phyloP scores from a whole-genome alignment of 1,140 invertebrate genomes.

The Tribolium castaneum region DNA sequence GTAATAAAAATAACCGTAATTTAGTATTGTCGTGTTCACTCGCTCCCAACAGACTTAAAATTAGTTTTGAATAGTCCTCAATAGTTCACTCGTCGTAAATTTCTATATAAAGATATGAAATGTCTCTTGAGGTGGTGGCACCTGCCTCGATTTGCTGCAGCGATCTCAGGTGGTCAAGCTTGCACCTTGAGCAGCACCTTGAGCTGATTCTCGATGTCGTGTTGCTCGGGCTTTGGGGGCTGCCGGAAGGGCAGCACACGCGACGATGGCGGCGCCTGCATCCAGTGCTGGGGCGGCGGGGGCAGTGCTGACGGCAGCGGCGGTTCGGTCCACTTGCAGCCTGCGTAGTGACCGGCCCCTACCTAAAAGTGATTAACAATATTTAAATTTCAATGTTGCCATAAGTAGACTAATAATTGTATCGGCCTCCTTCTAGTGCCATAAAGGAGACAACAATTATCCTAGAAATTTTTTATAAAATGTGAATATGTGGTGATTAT shows the following conservation, averaged over 20 bases:
- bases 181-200: slow-evolving; percentile 68
- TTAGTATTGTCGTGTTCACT: slow-evolving; percentile 64
- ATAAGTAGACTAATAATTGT: no score
- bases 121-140: slow-evolving; percentile 47
- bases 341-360: slow-evolving; percentile 66
- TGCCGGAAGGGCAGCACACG: not conserved
- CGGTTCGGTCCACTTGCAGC: slow-evolving; percentile 72
- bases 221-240: not conserved
- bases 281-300: slow-evolving; percentile 72
- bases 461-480: no score
- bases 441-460: no score
- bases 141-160: not conserved
- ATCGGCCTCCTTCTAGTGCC: no score
- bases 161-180: slow-evolving; percentile 64
- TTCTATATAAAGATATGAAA: slow-evolving; percentile 55
- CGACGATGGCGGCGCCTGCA: slow-evolving; percentile 48
- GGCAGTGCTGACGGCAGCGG: slow-evolving; percentile 71
- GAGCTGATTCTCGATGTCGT: slow-evolving; percentile 65
- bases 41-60: slow-evolving; percentile 59
- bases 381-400: no score
- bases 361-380: no score
- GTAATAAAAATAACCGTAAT: slow-evolving; percentile 27
- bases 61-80: slow-evolving; percentile 51
- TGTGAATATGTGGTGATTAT: no score
- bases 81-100: slow-evolving; percentile 54